These are phyloP conservation scores for Phyllotis vaccarum DNA, from an alignment of 2,797 vertebrate genomes.

Conservation along the genomic window DNA sequence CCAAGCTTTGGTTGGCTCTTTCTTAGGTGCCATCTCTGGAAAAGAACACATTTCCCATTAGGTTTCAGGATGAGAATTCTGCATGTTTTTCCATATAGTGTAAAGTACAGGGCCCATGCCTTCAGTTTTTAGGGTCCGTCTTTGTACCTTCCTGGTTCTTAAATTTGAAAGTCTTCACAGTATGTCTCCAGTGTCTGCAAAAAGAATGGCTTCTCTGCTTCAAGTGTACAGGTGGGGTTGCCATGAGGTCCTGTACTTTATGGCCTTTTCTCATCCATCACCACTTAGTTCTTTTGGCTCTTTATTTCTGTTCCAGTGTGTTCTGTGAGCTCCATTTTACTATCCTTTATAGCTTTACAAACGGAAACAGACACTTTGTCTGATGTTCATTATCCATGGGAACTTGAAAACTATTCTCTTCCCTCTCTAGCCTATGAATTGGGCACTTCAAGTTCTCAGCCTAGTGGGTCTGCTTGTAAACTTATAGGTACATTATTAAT, in stretches of 20 bases:
- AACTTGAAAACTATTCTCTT: neutral
- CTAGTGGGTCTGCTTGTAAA: neutral
- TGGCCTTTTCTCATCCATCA: neutral
- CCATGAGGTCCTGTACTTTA: neutral
- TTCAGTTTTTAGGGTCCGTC: neutral
- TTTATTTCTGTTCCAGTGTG: neutral
- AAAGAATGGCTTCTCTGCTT: slow-evolving; percentile 11
- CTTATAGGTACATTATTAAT: slow-evolving; percentile 33
- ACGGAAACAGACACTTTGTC: neutral
- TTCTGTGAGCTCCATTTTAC: neutral
- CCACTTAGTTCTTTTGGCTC: neutral
- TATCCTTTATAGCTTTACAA: neutral
- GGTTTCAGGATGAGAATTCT: neutral
- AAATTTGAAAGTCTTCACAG: neutral
- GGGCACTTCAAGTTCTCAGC: neutral
- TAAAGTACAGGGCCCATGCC: neutral
- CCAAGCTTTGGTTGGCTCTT: neutral
- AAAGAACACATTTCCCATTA: neutral
- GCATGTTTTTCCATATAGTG: neutral
- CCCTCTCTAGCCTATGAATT: neutral
- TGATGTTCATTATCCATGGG: neutral
- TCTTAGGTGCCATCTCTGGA: neutral
- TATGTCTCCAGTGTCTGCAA: neutral
- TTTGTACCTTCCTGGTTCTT: slow-evolving; percentile 31
- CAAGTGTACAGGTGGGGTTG: neutral